Evolutionary conservation across 2,797 vertebrate species (phyloP).

Genomic region (Fratercula arctica): DNA sequence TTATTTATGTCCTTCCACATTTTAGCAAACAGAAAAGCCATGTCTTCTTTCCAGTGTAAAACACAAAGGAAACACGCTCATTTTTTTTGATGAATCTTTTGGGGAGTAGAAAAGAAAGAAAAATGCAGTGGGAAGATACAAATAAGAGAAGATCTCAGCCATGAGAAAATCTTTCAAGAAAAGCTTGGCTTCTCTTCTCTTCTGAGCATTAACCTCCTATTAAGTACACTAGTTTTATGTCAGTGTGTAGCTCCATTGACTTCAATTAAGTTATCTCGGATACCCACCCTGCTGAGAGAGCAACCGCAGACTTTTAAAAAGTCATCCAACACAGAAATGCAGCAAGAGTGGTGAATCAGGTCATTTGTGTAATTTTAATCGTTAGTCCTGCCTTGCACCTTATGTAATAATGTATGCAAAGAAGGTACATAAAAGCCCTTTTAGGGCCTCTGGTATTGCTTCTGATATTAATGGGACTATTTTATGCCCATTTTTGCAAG

Average conservation of each 20-base stretch:
- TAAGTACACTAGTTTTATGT: slow-evolving; percentile 32
- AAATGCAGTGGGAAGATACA: background rate
- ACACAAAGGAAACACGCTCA: background rate
- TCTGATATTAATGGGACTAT: background rate
- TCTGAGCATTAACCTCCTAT: slow-evolving; percentile 27
- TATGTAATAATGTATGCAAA: background rate
- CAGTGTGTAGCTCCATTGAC: slow-evolving; percentile 33
- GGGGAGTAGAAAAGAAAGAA: background rate
- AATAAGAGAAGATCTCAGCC: background rate
- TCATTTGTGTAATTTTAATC: background rate
- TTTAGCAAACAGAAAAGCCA: slow-evolving; percentile 36
- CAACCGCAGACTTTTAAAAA: background rate
- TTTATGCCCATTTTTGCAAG: background rate
- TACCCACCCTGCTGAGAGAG: slow-evolving; percentile 3
- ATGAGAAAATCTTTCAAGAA: background rate
- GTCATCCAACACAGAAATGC: background rate
- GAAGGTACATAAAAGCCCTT: background rate
- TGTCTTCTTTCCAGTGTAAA: slow-evolving; percentile 28
- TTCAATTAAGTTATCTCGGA: slow-evolving; percentile 40
- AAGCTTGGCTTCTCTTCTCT: background rate
- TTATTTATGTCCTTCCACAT: slow-evolving; percentile 49
- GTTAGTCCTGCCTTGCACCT: background rate
- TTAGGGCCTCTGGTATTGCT: background rate
- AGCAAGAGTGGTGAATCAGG: background rate
- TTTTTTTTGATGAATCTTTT: slow-evolving; percentile 3